phyloP scores from a whole-genome alignment of 2,888 invertebrate genomes.

The Hyposoter dolosus region DNA sequence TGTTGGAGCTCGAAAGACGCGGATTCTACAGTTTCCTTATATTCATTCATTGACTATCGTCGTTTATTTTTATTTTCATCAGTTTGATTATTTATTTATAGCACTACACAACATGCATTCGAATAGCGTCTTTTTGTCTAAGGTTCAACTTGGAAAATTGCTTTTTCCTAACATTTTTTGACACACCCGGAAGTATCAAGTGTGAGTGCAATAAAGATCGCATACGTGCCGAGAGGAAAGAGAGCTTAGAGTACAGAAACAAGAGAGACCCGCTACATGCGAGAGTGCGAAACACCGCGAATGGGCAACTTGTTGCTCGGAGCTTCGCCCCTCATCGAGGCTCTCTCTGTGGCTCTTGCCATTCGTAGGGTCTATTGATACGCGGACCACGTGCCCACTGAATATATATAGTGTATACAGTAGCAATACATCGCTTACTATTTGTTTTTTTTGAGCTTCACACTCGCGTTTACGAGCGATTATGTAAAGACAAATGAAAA shows the following conservation, averaged over 20 bases:
- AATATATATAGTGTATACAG: neutral
- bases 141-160: neutral
- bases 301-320: slow-evolving; percentile 83
- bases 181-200: neutral
- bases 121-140: neutral
- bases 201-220: slow-evolving; percentile 11
- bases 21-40: neutral
- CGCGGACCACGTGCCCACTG: slow-evolving; percentile 8
- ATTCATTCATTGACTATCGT: no score
- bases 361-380: neutral
- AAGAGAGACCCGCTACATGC: slow-evolving; percentile 19
- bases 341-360: neutral
- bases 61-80: neutral
- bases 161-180: neutral
- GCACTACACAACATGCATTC: neutral
- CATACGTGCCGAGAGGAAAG: slow-evolving; percentile 41
- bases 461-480: neutral
- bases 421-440: slow-evolving; percentile 10
- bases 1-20: no score
- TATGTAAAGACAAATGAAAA: no score
- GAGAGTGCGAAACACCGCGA: slow-evolving; percentile 69
- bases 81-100: neutral
- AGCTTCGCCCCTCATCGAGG: slow-evolving; percentile 59
- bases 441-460: neutral
- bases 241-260: slow-evolving; percentile 19